A percentile compares a stretch with the other conserved stretches of the same genome.
Conservation (phyloP, 2,113 vertebrate species). For the Monopterus albus region DNA sequence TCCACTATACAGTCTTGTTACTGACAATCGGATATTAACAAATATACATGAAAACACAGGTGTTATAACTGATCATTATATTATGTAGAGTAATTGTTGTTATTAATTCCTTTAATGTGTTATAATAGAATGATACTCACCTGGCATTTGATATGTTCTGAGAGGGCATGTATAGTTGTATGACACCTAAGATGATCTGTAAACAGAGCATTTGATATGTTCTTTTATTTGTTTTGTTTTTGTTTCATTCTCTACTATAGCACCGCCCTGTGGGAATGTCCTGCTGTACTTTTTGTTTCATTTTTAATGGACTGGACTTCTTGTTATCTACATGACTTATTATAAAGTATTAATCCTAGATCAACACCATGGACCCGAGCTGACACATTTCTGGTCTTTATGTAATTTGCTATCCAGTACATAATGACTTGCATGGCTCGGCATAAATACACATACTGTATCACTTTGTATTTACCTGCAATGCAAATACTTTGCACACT, state of each 20-base stretch:
- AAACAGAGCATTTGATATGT: rapidly evolving
- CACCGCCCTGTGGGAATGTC: neutral
- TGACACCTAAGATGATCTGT: neutral
- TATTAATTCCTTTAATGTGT: neutral
- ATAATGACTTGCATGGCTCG: too few relatives aligned
- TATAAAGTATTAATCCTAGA: too few relatives aligned
- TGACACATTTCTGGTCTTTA: too few relatives aligned
- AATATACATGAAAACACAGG: neutral
- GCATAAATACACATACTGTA: too few relatives aligned
- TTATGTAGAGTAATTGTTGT: neutral
- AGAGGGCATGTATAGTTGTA: neutral
- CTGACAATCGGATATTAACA: too few relatives aligned
- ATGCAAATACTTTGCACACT: too few relatives aligned
- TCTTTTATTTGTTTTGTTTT: neutral
- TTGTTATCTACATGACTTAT: too few relatives aligned
- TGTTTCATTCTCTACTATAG: neutral
- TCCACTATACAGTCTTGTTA: neutral
- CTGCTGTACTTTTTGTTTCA: neutral
- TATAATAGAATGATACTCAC: neutral
- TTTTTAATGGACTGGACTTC: too few relatives aligned
- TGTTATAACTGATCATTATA: neutral
- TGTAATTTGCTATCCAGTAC: too few relatives aligned
- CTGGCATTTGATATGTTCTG: neutral
- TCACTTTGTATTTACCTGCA: too few relatives aligned
- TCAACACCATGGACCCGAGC: too few relatives aligned